Percentiles rank a stretch among this genome's conserved stretches.
Evolutionary conservation across 2,113 vertebrate species (phyloP).

Genomic region (Poeciliopsis occidentalis): DNA sequence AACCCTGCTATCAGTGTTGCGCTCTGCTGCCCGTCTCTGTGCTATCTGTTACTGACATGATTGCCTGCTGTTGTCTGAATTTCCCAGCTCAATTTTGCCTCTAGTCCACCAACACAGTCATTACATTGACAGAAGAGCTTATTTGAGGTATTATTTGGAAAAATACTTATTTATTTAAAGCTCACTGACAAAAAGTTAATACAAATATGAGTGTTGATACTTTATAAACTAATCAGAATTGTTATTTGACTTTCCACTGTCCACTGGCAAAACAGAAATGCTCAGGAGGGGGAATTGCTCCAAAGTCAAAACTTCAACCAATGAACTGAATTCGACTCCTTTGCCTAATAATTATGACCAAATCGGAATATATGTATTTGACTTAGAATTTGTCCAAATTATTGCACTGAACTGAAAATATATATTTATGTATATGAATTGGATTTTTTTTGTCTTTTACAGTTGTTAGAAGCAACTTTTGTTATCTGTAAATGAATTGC

Average conservation of each 20-base stretch:
- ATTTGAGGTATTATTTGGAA: background rate
- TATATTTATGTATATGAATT: background rate
- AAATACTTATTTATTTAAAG: background rate
- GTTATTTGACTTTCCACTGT: too few relatives aligned
- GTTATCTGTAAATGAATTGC: background rate
- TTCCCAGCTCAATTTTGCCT: background rate
- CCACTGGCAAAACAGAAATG: too few relatives aligned
- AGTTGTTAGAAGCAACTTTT: background rate
- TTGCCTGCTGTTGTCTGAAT: background rate
- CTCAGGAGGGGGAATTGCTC: too few relatives aligned
- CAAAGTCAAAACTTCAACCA: too few relatives aligned
- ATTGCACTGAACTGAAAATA: background rate
- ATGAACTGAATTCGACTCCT: too few relatives aligned
- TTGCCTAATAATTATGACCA: too few relatives aligned
- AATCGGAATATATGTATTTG: too few relatives aligned
- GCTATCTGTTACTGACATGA: background rate
- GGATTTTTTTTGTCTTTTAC: background rate
- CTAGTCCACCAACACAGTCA: background rate
- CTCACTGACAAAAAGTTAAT: background rate
- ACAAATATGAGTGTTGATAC: background rate
- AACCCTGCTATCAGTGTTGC: background rate
- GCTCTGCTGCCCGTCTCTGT: background rate
- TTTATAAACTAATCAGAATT: background rate
- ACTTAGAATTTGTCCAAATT: background rate
- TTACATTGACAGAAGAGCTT: constrained; percentile 1